Percentiles rank a stretch among this genome's conserved stretches.
Conservation (phyloP, 2,113 vertebrate species). For the Loxodonta africana region DNA sequence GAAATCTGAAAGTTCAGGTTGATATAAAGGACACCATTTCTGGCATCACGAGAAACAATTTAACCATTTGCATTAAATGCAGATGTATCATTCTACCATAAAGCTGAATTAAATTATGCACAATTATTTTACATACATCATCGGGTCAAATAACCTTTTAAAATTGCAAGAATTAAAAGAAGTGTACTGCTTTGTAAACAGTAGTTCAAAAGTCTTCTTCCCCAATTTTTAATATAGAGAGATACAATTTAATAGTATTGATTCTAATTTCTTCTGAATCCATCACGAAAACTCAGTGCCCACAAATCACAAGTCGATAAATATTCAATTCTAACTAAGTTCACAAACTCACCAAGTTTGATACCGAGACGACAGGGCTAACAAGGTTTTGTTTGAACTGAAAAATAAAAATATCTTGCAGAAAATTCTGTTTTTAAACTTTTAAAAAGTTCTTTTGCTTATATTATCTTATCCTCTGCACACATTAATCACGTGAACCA, state of each 20-base stretch:
- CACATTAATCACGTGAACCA: background rate
- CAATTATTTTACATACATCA: background rate
- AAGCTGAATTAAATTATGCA: background rate
- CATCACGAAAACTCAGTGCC: background rate
- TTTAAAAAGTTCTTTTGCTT: background rate
- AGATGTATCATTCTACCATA: constrained; percentile 1
- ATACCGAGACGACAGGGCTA: background rate
- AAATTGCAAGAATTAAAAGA: background rate
- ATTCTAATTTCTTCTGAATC: background rate
- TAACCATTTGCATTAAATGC: constrained; percentile 12
- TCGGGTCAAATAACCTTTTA: background rate
- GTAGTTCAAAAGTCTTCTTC: constrained; percentile 1
- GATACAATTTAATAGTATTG: background rate
- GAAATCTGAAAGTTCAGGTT: constrained; percentile 68
- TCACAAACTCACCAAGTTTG: too few relatives aligned
- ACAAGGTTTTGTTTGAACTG: background rate
- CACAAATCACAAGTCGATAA: background rate
- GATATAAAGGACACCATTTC: constrained; percentile 56
- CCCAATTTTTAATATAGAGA: background rate
- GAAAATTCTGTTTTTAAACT: background rate
- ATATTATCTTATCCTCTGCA: background rate
- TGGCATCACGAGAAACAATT: background rate
- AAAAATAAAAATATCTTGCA: background rate
- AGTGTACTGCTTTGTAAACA: background rate
- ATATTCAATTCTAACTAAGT: background rate